Conservation (phyloP, 2,797 vertebrate genomes). For the Chloroceryle inda region DNA sequence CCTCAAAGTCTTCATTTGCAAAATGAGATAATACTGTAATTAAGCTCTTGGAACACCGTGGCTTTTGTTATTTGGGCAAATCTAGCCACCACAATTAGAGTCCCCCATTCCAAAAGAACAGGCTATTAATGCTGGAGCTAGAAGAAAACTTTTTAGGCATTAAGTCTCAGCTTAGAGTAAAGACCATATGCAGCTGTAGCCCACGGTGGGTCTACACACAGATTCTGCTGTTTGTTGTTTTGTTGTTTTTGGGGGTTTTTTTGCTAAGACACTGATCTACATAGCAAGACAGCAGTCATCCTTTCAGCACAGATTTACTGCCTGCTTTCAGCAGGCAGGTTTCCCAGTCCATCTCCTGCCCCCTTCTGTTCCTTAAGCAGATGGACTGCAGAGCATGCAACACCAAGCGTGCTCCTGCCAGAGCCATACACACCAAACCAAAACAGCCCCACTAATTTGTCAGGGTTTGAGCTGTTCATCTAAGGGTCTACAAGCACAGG, state of each 20-base stretch:
- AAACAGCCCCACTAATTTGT: neutral
- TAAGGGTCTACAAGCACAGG: neutral
- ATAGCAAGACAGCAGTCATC: neutral
- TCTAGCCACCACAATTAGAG: neutral
- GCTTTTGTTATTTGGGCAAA: neutral
- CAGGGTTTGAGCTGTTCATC: neutral
- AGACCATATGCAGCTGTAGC: neutral
- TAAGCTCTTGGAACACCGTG: neutral
- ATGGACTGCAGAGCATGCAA: neutral
- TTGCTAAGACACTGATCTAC: neutral
- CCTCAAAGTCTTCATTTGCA: constrained; percentile 27
- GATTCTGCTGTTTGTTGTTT: too few relatives aligned
- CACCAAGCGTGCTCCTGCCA: neutral
- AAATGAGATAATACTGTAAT: constrained; percentile 37
- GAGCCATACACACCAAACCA: neutral
- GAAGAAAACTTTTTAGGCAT: neutral
- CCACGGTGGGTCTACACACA: neutral
- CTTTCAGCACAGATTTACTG: neutral
- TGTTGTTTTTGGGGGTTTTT: neutral
- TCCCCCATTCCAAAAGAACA: neutral
- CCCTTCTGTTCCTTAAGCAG: neutral
- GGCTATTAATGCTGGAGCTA: neutral
- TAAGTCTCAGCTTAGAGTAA: neutral
- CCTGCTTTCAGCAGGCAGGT: neutral
- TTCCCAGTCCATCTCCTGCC: neutral